phyloP scores from a whole-genome alignment of 2,888 invertebrate species.

The Cremastobaeus sp. region DNA sequence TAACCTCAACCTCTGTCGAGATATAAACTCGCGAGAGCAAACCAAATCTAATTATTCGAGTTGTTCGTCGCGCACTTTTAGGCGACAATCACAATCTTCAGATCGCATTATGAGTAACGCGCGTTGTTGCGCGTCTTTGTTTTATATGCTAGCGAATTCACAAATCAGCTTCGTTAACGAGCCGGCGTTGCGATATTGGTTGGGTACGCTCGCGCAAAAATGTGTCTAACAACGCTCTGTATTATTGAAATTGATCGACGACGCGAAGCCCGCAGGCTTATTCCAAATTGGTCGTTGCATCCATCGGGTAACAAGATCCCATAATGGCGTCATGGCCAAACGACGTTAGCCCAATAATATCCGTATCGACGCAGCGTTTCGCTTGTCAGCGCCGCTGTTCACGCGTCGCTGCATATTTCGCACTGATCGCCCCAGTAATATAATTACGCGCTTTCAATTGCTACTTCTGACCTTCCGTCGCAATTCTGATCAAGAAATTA shows the following conservation, averaged over 20 bases:
- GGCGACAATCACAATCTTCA: too few relatives aligned
- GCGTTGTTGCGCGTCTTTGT: too few relatives aligned
- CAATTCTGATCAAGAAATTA: too few relatives aligned
- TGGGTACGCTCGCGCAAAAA: neutral
- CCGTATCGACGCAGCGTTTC: slow-evolving; percentile 25
- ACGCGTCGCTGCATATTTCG: slow-evolving; percentile 19
- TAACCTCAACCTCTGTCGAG: too few relatives aligned
- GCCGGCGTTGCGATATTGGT: too few relatives aligned
- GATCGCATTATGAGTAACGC: too few relatives aligned
- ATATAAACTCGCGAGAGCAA: slow-evolving; percentile 25
- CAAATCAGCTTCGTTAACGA: too few relatives aligned
- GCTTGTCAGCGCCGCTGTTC: slow-evolving; percentile 21
- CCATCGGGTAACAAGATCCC: slow-evolving; percentile 65
- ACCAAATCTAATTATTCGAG: slow-evolving; percentile 39
- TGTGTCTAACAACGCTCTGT: slow-evolving; percentile 1
- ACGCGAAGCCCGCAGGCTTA: slow-evolving; percentile 24
- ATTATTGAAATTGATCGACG: slow-evolving; percentile 13
- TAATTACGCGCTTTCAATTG: slow-evolving; percentile 23
- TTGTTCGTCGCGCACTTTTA: slow-evolving; percentile 4
- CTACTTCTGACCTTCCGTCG: too few relatives aligned
- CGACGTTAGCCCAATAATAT: slow-evolving; percentile 65
- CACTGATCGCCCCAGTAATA: too few relatives aligned
- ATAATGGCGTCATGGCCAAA: slow-evolving; percentile 59
- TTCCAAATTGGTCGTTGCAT: slow-evolving; percentile 62
- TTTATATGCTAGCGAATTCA: too few relatives aligned